Conservation (phyloP, 2,797 vertebrate genomes). For the Tapera naevia region DNA sequence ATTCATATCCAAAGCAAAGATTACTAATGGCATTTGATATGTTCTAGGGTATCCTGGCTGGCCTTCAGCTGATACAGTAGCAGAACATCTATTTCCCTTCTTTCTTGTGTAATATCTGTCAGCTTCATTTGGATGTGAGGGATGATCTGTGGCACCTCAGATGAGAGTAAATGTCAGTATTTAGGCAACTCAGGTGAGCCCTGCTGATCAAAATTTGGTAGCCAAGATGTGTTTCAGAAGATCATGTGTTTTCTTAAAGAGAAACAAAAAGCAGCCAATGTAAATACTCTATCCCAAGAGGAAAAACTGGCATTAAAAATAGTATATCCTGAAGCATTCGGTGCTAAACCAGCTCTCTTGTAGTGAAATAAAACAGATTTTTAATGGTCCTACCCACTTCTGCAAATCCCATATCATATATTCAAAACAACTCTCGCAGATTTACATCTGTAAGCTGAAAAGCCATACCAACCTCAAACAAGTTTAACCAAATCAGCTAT, state of each 20-base stretch:
- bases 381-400: not conserved
- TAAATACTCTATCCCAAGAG: not conserved
- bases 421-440: not conserved
- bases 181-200: not conserved
- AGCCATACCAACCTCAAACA: not conserved
- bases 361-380: not conserved
- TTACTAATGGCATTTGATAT: not conserved
- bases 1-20: not conserved
- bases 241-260: not conserved
- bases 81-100: not conserved
- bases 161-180: not conserved
- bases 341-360: not conserved
- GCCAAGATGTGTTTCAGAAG: not conserved
- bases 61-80: not conserved
- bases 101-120: not conserved
- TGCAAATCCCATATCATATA: not conserved
- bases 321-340: not conserved
- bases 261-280: not conserved
- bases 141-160: not conserved
- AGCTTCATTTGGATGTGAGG: not conserved
- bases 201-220: not conserved
- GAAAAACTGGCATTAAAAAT: not conserved
- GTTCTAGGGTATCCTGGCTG: not conserved
- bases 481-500: not conserved
- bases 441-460: not conserved